Conservation (phyloP, 1,140 invertebrate genomes). For the Leptopilina clavipes region DNA sequence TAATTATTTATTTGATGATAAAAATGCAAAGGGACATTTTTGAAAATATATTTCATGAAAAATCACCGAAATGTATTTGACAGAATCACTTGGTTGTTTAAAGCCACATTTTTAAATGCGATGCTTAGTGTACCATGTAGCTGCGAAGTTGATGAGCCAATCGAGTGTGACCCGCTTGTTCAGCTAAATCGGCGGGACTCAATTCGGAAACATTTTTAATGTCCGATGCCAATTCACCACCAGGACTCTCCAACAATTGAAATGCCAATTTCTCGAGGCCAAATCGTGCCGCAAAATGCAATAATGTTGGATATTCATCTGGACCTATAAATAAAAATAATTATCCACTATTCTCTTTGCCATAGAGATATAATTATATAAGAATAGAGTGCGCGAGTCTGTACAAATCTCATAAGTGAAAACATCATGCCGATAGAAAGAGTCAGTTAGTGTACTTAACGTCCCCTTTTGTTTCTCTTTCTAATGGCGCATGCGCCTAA, state of each 20-base stretch:
- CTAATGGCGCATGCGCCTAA: no score
- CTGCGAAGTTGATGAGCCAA: conserved; percentile 84
- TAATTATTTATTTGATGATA: neutral
- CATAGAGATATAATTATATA: no score
- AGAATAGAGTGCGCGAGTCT: no score
- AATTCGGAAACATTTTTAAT: conserved; percentile 85
- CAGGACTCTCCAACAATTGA: conserved; percentile 88
- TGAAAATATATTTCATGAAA: conserved; percentile 40
- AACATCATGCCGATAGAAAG: no score
- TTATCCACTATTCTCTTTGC: no score
- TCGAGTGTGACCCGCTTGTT: conserved; percentile 81
- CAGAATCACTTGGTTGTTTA: conserved; percentile 52
- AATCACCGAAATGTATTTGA: conserved; percentile 50
- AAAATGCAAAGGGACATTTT: neutral
- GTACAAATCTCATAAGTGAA: no score
- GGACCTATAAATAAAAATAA: conserved; percentile 74
- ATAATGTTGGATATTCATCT: conserved; percentile 89
- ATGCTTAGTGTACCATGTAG: conserved; percentile 79
- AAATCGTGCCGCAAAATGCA: conserved; percentile 91
- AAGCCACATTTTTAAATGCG: conserved; percentile 41
- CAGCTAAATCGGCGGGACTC: conserved; percentile 87
- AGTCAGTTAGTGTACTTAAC: no score
- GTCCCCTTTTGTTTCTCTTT: no score
- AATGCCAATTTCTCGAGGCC: conserved; percentile 88
- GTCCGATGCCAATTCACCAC: conserved; percentile 86